These are phyloP conservation scores for Papilio dardanus DNA, from an alignment of 1,140 invertebrate species.

Conservation along the genomic window DNA sequence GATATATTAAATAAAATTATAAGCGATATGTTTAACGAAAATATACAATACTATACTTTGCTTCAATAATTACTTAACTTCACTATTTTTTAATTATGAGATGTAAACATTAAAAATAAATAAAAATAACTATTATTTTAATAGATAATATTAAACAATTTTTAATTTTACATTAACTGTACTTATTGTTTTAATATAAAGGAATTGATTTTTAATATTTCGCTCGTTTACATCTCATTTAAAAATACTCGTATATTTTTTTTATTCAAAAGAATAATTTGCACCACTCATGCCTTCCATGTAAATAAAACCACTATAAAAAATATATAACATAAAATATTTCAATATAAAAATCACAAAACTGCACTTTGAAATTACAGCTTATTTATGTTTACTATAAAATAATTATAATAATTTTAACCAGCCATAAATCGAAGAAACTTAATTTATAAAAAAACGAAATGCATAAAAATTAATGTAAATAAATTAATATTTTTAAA, in stretches of 20 bases:
- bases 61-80: constrained; percentile 37
- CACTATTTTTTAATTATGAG: background rate
- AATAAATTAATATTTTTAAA: background rate
- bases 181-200: background rate
- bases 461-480: background rate
- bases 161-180: background rate
- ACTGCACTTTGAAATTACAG: background rate
- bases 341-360: constrained; percentile 9
- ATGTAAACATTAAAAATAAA: background rate
- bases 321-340: constrained; percentile 20
- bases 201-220: background rate
- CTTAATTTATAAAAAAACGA: background rate
- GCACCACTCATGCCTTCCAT: constrained; percentile 75
- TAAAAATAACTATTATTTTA: background rate
- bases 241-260: too few species aligned
- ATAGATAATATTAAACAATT: background rate
- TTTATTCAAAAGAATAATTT: constrained; percentile 43
- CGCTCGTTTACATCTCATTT: background rate
- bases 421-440: background rate
- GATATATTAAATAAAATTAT: constrained; percentile 55
- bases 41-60: background rate
- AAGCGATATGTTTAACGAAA: constrained; percentile 47
- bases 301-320: constrained; percentile 53
- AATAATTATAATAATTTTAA: background rate
- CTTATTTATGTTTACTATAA: background rate